Evolutionary conservation across 1,140 invertebrate species (phyloP), one percentile per base, ranked within the genome.

Genomic region (Delia radicum): DNA sequence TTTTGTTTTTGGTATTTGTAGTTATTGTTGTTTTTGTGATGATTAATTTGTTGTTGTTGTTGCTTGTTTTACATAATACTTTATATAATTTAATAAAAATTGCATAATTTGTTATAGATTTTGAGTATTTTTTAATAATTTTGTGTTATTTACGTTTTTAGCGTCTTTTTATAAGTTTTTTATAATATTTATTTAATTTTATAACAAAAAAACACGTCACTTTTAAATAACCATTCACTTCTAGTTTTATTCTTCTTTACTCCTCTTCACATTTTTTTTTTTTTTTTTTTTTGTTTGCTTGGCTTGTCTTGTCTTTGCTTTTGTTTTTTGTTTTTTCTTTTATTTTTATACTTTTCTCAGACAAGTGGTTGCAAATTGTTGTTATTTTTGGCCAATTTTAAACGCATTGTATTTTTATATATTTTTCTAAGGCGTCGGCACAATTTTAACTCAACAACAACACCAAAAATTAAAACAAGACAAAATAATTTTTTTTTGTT

Each of bases 321-420:
- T 69, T 31, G 12, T 67, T 26, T 18, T 48, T 2, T 15, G 42
- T 48, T 18, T 73, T 73, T 46, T 73, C 15, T 71, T 71, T 71
- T 28, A 31, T 18, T n/a, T 28, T n/a, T n/a, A n/a, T n/a, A n/a
- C n/a, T n/a, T 6, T 7, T 55, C 24, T 3, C 42, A 46, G 46
- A 73, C 37, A 69, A 33, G 65, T 69, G 29, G 65, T 69, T 69
- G 65, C 65, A 33, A 33, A 69, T 69, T 37, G 65, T 69, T 31
- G 29, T 69, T 69, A 69, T 69, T 69, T 69, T 69, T 69, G 29
- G 4, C 12, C 15, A 10, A 27, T 69, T 37, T 69, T 69, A n/a
- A 69, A 69, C 37, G 21, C 18, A 21, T 69, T 69, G 29, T 37
- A 33, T n/a, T 69, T 69, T 37, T 15, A 33, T 12, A 12, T 33